Percentiles rank a stretch among this genome's conserved stretches.
Evolutionary conservation across 2,797 vertebrate genomes (phyloP).

Genomic region (Enteromius anoplus): DNA sequence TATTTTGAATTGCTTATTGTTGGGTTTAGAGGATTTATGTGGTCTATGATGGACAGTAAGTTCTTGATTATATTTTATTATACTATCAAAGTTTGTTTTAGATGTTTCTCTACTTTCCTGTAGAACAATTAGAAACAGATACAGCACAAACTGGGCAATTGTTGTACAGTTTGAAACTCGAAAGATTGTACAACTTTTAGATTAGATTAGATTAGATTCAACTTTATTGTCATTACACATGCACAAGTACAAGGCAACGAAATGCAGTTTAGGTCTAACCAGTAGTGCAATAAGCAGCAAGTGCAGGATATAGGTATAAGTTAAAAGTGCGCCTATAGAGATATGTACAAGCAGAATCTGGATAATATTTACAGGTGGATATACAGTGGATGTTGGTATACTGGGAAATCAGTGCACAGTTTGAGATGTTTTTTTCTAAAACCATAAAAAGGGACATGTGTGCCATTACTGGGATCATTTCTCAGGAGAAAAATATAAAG

Average conservation of each 20-base stretch:
- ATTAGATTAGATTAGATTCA: too few species aligned
- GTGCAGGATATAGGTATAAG: too few species aligned
- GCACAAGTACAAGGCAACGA: too few species aligned
- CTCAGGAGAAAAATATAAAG: background rate
- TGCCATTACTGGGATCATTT: background rate
- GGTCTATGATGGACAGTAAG: background rate
- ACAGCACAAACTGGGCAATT: background rate
- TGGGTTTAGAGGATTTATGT: background rate
- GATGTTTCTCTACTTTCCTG: background rate
- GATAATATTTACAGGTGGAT: too few species aligned
- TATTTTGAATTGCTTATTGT: background rate
- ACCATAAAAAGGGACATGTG: background rate
- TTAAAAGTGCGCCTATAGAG: too few species aligned
- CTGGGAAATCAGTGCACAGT: background rate
- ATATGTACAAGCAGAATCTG: too few species aligned
- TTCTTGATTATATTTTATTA: slow-evolving; percentile 2
- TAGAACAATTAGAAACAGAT: background rate
- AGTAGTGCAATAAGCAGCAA: too few species aligned
- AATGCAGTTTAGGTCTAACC: too few species aligned
- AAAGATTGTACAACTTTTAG: background rate
- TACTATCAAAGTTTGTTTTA: background rate
- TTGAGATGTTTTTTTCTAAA: background rate
- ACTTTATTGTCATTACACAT: too few species aligned
- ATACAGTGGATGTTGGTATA: background rate
- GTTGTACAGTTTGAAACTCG: background rate